phyloP scores from a whole-genome alignment of 1,140 invertebrate species.

The Meloidogyne hapla region DNA sequence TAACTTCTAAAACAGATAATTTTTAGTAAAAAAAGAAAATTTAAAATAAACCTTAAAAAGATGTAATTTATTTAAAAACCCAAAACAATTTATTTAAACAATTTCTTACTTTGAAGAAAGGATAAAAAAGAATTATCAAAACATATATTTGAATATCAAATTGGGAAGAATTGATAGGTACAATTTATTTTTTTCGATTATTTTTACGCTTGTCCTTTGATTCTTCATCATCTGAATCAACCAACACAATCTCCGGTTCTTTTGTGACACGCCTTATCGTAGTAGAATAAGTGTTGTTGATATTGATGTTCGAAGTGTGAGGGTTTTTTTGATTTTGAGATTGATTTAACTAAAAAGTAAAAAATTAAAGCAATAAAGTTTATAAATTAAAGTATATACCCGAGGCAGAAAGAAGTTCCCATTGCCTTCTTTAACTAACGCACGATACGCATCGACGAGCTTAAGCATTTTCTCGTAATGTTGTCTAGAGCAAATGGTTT shows the following conservation, averaged over 20 bases:
- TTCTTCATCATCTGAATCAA: not conserved
- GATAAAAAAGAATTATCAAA: no score
- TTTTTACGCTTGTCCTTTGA: not conserved
- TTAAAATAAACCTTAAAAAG: no score
- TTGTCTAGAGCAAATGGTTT: not conserved
- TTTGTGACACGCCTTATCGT: not conserved
- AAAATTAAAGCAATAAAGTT: not conserved
- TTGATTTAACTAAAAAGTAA: not conserved
- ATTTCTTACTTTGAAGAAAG: no score
- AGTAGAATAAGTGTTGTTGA: not conserved
- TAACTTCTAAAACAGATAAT: no score
- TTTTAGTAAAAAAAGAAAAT: no score
- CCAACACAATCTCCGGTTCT: not conserved
- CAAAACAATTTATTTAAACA: no score
- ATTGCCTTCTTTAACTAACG: constrained; percentile 24
- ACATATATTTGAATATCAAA: no score
- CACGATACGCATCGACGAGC: constrained; percentile 21
- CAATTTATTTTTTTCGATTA: not conserved
- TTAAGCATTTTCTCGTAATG: constrained; percentile 24
- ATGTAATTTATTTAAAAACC: no score
- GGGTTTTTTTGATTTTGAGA: not conserved
- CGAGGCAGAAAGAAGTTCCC: constrained; percentile 18
- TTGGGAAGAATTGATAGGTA: not conserved
- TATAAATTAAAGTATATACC: not conserved
- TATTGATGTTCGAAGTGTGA: not conserved